A percentile compares a stretch with the other conserved stretches of the same genome.
Evolutionary conservation across 2,888 invertebrate species (phyloP).

Genomic region (Sinhomidia bicolor): DNA sequence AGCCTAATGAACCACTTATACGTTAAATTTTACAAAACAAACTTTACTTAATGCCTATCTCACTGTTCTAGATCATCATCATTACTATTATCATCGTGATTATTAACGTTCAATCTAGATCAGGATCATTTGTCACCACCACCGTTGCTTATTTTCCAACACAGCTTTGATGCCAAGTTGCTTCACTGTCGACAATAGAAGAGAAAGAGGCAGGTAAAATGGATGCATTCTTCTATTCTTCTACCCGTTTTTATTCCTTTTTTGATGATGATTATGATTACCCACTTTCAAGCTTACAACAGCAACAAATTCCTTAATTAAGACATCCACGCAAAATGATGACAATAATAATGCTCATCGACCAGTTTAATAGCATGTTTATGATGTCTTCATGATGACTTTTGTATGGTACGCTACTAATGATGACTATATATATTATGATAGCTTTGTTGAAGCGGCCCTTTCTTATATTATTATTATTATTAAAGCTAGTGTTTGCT

Average conservation of each 20-base stretch:
- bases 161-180: too few relatives aligned
- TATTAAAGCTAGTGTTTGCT: too few relatives aligned
- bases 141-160: too few relatives aligned
- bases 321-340: constrained; percentile 21
- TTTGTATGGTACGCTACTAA: too few relatives aligned
- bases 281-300: background rate
- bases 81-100: background rate
- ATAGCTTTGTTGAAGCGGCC: too few relatives aligned
- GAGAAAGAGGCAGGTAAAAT: background rate
- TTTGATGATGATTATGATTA: constrained; percentile 34
- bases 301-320: constrained; percentile 31
- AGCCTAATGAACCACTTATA: constrained; percentile 20
- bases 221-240: background rate
- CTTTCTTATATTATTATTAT: too few relatives aligned
- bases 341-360: background rate
- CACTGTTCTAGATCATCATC: background rate
- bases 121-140: constrained; percentile 56
- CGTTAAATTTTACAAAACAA: constrained; percentile 4
- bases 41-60: background rate
- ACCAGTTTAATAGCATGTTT: background rate
- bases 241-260: background rate
- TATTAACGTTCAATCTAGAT: constrained; percentile 2
- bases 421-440: too few relatives aligned
- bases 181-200: too few relatives aligned
- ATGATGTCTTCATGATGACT: background rate